Conservation (phyloP, 2,888 invertebrate genomes). For the Hymenopus coronatus region DNA sequence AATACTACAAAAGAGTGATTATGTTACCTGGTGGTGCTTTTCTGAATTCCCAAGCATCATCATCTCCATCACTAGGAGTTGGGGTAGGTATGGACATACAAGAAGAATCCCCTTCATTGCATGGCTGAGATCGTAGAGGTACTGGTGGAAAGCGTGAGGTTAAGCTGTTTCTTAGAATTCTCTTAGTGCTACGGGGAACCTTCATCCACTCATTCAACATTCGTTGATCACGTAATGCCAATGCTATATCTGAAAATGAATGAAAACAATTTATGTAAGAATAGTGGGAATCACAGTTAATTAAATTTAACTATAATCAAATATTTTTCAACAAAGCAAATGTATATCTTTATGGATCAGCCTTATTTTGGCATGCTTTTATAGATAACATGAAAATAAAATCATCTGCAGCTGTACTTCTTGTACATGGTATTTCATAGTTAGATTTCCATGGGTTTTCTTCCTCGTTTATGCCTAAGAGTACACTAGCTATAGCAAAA, state of each 20-base stretch:
- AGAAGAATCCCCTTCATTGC: neutral
- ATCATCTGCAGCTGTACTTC: no score
- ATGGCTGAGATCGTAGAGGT: neutral
- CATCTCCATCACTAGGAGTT: neutral
- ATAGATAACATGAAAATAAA: no score
- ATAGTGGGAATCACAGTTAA: no score
- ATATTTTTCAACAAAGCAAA: no score
- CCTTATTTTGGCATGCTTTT: no score
- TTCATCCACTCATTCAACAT: slow-evolving; percentile 13
- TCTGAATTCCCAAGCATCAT: neutral
- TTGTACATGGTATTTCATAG: no score
- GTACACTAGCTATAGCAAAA: no score
- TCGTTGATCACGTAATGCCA: slow-evolving; percentile 8
- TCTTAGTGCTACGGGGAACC: neutral
- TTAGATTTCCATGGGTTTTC: no score
- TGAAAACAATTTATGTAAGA: neutral
- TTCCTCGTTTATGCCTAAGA: no score
- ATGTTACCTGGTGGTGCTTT: slow-evolving; percentile 11
- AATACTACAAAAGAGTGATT: neutral
- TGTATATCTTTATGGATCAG: no score
- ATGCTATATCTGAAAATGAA: neutral
- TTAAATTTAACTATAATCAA: no score
- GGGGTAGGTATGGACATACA: neutral
- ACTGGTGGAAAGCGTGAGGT: neutral
- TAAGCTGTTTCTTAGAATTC: neutral